Base-by-base conservation (phyloP, 64 coral and sea anemone genomes). In the Porites lutea region DNA sequence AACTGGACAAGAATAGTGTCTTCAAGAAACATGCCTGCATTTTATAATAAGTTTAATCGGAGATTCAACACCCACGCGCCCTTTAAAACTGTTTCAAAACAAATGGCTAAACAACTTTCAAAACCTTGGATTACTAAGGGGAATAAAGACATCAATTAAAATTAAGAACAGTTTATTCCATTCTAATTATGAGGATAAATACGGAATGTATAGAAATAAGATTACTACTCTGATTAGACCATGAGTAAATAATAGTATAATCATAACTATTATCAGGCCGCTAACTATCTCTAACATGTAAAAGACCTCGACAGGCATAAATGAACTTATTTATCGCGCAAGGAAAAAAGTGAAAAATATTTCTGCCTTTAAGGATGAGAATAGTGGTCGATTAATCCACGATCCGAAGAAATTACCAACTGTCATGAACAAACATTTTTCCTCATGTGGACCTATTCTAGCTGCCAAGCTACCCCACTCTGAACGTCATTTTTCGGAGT, bases 281-380 rank as follows among this genome's bases (percentile, higher is more conserved):
- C n/a, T n/a, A n/a, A 93, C 87, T 66, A 22, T 79, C 8, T 49
- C 55, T 52, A 79, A 93, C n/a, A 93, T 93, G 57, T 87, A 93
- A 72, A 93, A 87, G 66, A 86, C 91, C 11, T 93, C 82, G 91
- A 62, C 16, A 15, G 91, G 82, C 48, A 93, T 93, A 68, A 93
- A 88, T 60, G 20, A 57, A 20, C 13, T 93, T 45, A 18, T 93
- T 54, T 5, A 54, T 54, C 9, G 65, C 51, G 37, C 51, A 19
- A 81, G 50, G 16, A 81, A 81, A 54, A 55, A 59, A 54, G 14
- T 81, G 52, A 54, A 54, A 54, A 54, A 54, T 54, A 54, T 54
- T 54, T 54, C 52, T 54, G 52, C 52, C 52, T 54, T 54, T 5
- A 54, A 54, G 52, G 52, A 54, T 54, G 52, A 54, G 9, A 54